A percentile compares a stretch with the other conserved stretches of the same genome.
phyloP scores from a whole-genome alignment of 2,113 vertebrate species.

The Anser brachyrhynchus region DNA sequence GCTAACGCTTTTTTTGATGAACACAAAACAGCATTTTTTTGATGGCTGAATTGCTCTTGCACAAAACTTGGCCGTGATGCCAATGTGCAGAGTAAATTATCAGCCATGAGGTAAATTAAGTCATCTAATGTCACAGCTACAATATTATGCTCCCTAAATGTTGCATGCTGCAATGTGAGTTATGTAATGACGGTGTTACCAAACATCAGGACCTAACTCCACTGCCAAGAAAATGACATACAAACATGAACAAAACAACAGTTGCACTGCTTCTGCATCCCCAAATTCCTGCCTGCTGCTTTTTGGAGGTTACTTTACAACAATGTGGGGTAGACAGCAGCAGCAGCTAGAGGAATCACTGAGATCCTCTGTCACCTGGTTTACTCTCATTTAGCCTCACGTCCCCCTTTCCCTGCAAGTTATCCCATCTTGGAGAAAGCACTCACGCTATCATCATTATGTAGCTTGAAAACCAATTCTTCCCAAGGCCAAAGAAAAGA shows the following conservation, averaged over 20 bases:
- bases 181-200: conserved; percentile 18
- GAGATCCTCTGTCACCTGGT: neutral
- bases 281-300: neutral
- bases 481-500: neutral
- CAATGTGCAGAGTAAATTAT: conserved; percentile 41
- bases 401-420: neutral
- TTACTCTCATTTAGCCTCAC: neutral
- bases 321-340: neutral
- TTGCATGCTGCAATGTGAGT: conserved; percentile 6
- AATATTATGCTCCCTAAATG: conserved; percentile 39
- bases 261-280: neutral
- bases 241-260: conserved; percentile 27
- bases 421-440: neutral
- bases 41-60: conserved; percentile 26
- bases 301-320: neutral
- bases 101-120: conserved; percentile 54
- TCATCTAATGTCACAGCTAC: conserved; percentile 44
- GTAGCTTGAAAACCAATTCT: neutral
- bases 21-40: conserved; percentile 5
- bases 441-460: neutral
- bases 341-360: neutral
- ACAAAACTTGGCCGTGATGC: conserved; percentile 43
- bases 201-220: conserved; percentile 11
- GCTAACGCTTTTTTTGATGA: conserved; percentile 34
- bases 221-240: conserved; percentile 55